Conservation (phyloP, 2,888 invertebrate genomes). For the Mesochorus sp. region DNA sequence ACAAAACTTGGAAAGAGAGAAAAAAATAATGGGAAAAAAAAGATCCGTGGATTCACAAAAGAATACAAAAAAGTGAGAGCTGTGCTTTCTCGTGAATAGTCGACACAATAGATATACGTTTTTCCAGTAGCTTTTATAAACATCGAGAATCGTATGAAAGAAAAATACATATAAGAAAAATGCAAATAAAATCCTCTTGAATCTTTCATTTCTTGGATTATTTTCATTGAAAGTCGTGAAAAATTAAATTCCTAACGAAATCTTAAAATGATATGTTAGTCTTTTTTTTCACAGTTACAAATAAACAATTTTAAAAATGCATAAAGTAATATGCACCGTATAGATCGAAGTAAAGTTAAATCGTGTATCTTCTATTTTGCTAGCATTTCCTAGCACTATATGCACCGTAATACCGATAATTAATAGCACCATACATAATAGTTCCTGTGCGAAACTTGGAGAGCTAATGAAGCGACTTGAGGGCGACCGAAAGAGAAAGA, state of each 20-base stretch:
- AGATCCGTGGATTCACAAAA: neutral
- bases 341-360: too few species aligned
- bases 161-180: conserved; percentile 7
- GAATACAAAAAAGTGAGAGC: conserved; percentile 24
- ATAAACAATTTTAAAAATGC: too few species aligned
- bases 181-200: neutral
- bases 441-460: neutral
- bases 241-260: too few species aligned
- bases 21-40: neutral
- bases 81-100: conserved; percentile 29
- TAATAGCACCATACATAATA: conserved; percentile 19
- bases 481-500: neutral
- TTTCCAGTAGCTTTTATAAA: conserved; percentile 1
- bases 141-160: neutral
- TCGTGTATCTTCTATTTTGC: too few species aligned
- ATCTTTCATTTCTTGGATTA: too few species aligned
- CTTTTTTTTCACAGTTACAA: too few species aligned
- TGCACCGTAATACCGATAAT: conserved; percentile 34
- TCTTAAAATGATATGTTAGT: too few species aligned
- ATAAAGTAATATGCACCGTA: too few species aligned
- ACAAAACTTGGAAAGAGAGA: neutral
- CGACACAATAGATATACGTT: neutral
- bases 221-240: too few species aligned
- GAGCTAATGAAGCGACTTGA: conserved; percentile 38
- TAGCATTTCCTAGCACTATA: too few species aligned